Base-by-base conservation (phyloP, 2,113 vertebrate species). In the Strix uralensis region DNA sequence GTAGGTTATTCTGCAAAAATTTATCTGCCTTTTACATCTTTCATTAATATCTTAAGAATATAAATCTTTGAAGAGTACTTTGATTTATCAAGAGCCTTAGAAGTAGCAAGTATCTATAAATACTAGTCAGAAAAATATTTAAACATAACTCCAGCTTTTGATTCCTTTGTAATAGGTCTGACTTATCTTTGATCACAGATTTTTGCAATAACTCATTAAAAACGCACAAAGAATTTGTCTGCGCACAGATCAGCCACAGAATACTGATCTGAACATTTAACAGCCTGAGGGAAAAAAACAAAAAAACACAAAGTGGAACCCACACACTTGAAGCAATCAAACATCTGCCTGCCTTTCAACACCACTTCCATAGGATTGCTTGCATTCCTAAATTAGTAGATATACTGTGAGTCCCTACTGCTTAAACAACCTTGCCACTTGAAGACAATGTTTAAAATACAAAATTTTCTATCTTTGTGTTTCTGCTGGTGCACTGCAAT, bases 331-430 rank as follows among this genome's bases (percentile, higher is more conserved):
- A 89, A 58, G 65, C 90, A 94, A 63, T 40, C 71, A 59, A 93
- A 95, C 82, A 93, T 49, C 88, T 93, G 86, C 59, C 80, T 79
- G 80, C 58, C 49, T 89, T 91, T 94, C 82, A 88, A 82, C 29
- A 79, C 10, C 11, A 12, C 44, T 83, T 77, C 25, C 57, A 61
- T 1, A 63, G 32, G n/a, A 89, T 3, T 59, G 44, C 13, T 57
- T 58, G 44, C 38, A 85, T 75, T 87, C 44, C 65, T 75, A 13
- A 61, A 70, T 38, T 30, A 81, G 62, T 62, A 42, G 27, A 25
- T 34, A 62, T 23, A 74, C 8, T 7, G 0, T 0, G 0, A 91
- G n/a, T 38, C 16, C 25, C 40, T 59, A 13, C 22, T 27, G 44
- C n/a, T 40, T 47, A 29, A 75, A 90, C 65, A 58, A 27, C 30